Evolutionary conservation across 2,113 vertebrate species (phyloP).

Genomic region (Eclectus roratus): DNA sequence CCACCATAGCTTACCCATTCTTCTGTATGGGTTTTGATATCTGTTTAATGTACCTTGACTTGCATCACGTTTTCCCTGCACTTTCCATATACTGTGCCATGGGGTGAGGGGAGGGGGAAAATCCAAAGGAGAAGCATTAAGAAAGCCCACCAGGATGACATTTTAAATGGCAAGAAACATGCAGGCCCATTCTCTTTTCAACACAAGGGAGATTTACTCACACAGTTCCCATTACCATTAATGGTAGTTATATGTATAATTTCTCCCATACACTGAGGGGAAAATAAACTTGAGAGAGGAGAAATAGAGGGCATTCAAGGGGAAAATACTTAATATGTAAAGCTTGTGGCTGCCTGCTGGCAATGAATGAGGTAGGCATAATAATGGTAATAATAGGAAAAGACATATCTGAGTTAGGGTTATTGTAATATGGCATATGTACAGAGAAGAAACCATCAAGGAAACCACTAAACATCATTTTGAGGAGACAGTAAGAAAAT

Average conservation of each 20-base stretch:
- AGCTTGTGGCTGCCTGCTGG: slow-evolving; percentile 33
- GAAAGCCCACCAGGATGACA: background rate
- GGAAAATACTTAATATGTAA: slow-evolving; percentile 57
- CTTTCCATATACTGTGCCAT: background rate
- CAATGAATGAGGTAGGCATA: slow-evolving; percentile 49
- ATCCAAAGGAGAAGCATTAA: background rate
- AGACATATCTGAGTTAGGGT: slow-evolving; percentile 24
- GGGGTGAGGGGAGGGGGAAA: background rate
- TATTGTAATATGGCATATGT: background rate
- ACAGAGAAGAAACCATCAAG: slow-evolving; percentile 14
- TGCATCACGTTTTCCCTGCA: background rate
- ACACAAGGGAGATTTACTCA: slow-evolving; percentile 12
- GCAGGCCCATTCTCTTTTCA: background rate
- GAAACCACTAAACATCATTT: slow-evolving; percentile 25
- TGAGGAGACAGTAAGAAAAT: background rate
- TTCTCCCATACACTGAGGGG: slow-evolving; percentile 10
- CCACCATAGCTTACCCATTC: background rate
- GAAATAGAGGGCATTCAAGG: slow-evolving; percentile 61
- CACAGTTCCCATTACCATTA: slow-evolving; percentile 17
- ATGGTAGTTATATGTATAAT: slow-evolving; percentile 1
- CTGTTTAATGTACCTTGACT: background rate
- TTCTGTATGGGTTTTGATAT: background rate
- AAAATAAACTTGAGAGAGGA: slow-evolving; percentile 64
- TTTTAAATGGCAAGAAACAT: background rate
- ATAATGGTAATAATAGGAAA: slow-evolving; percentile 23